A percentile compares a stretch with the other conserved stretches of the same genome.
Conservation (phyloP, 2,888 invertebrate species). For the Ischnura elegans region DNA sequence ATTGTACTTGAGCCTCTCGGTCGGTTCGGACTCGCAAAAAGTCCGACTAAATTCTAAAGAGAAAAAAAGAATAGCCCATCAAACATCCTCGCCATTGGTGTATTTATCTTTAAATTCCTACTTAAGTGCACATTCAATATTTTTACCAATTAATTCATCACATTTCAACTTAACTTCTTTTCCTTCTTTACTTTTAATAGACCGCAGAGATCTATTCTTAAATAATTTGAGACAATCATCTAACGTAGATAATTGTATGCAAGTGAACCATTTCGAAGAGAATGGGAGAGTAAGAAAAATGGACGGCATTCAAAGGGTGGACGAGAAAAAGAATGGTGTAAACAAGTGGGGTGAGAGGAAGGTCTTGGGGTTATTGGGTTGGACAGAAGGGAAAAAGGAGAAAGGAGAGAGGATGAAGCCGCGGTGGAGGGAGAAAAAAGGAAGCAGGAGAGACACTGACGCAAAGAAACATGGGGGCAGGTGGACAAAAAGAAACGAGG, state of each 20-base stretch:
- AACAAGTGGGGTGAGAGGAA: background rate
- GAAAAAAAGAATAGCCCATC: too few relatives aligned
- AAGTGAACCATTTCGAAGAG: background rate
- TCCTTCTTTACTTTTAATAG: background rate
- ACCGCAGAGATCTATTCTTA: background rate
- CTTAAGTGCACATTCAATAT: too few relatives aligned
- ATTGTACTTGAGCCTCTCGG: too few relatives aligned
- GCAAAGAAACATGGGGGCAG: background rate
- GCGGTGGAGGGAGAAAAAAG: background rate
- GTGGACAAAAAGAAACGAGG: background rate
- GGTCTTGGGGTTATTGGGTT: background rate
- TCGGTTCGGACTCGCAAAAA: too few relatives aligned
- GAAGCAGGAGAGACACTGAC: background rate
- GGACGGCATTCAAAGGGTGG: background rate
- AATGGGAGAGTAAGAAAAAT: background rate
- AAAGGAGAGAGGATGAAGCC: background rate
- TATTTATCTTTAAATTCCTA: too few relatives aligned
- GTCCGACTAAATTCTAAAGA: too few relatives aligned
- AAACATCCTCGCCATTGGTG: too few relatives aligned
- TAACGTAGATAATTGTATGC: background rate
- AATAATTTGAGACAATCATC: background rate
- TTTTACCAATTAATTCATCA: too few relatives aligned
- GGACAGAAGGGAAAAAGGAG: background rate
- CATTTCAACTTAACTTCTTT: background rate
- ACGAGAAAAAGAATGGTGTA: background rate